These are phyloP conservation scores for Strongylocentrotus purpuratus DNA, from an alignment of 35 echinoderm and acorn worm genomes.

Conservation along the genomic window DNA sequence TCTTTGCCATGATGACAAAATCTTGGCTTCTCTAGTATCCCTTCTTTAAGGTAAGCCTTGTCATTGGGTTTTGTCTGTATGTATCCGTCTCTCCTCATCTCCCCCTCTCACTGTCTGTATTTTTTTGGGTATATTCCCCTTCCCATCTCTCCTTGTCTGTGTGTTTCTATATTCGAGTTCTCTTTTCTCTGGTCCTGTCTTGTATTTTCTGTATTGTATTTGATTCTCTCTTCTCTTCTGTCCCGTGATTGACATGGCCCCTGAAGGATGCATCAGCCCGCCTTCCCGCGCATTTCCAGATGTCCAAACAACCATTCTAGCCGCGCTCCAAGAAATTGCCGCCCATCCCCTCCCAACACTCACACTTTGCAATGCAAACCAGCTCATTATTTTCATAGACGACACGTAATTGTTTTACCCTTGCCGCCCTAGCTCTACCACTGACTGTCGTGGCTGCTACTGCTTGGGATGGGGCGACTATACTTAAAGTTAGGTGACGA, in stretches of 20 bases:
- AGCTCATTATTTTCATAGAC: slow-evolving; percentile 52
- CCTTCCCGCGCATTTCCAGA: slow-evolving; percentile 28
- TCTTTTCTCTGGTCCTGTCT: neutral
- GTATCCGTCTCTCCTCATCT: neutral
- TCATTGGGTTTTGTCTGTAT: neutral
- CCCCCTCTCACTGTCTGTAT: neutral
- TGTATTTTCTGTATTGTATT: neutral
- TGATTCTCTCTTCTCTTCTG: neutral
- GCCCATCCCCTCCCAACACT: slow-evolving; percentile 7
- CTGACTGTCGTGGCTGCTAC: neutral
- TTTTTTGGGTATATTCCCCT: neutral
- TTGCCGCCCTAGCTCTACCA: neutral
- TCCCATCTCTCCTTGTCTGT: neutral
- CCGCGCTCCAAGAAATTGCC: neutral
- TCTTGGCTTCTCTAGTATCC: too few relatives aligned
- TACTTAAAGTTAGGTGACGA: slow-evolving; percentile 29
- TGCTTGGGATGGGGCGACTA: slow-evolving; percentile 9
- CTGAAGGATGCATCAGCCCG: neutral
- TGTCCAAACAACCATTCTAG: slow-evolving; percentile 40
- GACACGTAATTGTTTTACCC: slow-evolving; percentile 49
- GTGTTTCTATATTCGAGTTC: neutral
- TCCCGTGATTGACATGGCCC: slow-evolving; percentile 24
- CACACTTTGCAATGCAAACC: slow-evolving; percentile 51
- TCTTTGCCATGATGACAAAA: too few relatives aligned
- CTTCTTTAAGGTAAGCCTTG: too few relatives aligned